Evolutionary conservation across 1,140 invertebrate species (phyloP).

Genomic region (Polypedilum pembai): DNA sequence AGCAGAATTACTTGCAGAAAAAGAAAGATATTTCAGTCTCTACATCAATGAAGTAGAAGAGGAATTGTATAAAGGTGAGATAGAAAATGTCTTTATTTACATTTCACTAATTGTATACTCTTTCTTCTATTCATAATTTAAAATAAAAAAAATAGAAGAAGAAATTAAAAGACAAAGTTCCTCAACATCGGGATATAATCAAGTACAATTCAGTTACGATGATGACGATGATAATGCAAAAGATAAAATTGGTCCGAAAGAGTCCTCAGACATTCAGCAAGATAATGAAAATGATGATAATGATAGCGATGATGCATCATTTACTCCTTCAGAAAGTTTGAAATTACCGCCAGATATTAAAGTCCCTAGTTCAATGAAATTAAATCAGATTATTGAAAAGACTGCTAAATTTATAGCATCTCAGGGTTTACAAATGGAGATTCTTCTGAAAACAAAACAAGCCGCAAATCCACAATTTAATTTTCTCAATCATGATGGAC

Average conservation of each 20-base stretch:
- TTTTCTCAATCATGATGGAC: constrained; percentile 81
- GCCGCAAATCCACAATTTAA: constrained; percentile 86
- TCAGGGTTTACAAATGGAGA: constrained; percentile 97
- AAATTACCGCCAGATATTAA: constrained; percentile 64
- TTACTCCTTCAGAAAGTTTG: constrained; percentile 59
- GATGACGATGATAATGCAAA: constrained; percentile 41
- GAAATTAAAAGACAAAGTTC: constrained; percentile 71
- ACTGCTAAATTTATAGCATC: constrained; percentile 88
- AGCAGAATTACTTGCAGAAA: constrained; percentile 80
- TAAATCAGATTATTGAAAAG: constrained; percentile 92
- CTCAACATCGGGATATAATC: constrained; percentile 52
- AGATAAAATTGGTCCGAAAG: constrained; percentile 40
- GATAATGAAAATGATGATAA: constrained; percentile 43
- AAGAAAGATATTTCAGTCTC: constrained; percentile 81
- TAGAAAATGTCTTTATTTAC: constrained; percentile 30
- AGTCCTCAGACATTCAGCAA: constrained; percentile 31
- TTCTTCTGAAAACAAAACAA: constrained; percentile 95
- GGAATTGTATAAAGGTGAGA: constrained; percentile 70
- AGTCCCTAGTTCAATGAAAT: constrained; percentile 83
- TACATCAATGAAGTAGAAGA: constrained; percentile 80
- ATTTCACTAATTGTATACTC: constrained; percentile 27
- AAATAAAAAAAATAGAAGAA: constrained; percentile 69
- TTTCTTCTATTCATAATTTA: constrained; percentile 29
- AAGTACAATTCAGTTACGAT: constrained; percentile 77
- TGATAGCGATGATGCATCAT: constrained; percentile 58